Base-by-base conservation (phyloP, 2,797 vertebrate genomes). In the Morus bassanus region DNA sequence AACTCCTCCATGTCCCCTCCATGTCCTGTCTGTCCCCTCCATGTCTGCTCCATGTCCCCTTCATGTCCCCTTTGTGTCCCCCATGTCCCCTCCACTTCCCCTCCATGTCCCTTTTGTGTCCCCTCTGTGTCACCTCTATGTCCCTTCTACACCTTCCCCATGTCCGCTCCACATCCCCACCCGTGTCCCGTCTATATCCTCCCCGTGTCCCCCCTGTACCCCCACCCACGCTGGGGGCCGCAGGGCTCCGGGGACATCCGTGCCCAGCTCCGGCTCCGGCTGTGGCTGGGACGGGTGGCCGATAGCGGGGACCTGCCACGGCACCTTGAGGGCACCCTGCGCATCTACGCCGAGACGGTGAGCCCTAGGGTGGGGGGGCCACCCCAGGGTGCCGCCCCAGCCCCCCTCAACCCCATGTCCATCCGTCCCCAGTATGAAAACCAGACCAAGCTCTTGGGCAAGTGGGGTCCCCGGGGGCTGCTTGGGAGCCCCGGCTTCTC, bases 401-500 rank as follows among this genome's bases (percentile, higher is more conserved):
- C 9, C 6, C 27, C 9, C 5, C 15, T 57, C 45, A 46, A 35
- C 70, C 35, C 35, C 5, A 1, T 1, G 2, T 11, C 24, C 25
- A 19, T 46, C 45, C 19, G 17, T 16, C 18, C 8, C 73, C 79
- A 98, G 98, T 98, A 97, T 1, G 98, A 98, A 77, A 98, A 98
- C 76, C 97, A 98, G 82, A 96, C 86, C 81, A 96, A 96, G 89
- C 53, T 94, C 3, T 75, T 96, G 65, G 97, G 97, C 33, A 93
- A 93, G 16, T 98, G 98, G 98, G 96, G 97, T 1, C 60, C 87
- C 18, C 95, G 90, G 41, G 86, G 90, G 13, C 53, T 98, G 8
- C 18, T 82, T 35, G 94, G 51, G 10, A 74, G 84, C 54, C 96
- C 97, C 30, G 18, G 61, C 23, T 98, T 97, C 94, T 98, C 98